Evolutionary conservation across 2,113 vertebrate species (phyloP).

Genomic region (Ceyx cyanopectus): DNA sequence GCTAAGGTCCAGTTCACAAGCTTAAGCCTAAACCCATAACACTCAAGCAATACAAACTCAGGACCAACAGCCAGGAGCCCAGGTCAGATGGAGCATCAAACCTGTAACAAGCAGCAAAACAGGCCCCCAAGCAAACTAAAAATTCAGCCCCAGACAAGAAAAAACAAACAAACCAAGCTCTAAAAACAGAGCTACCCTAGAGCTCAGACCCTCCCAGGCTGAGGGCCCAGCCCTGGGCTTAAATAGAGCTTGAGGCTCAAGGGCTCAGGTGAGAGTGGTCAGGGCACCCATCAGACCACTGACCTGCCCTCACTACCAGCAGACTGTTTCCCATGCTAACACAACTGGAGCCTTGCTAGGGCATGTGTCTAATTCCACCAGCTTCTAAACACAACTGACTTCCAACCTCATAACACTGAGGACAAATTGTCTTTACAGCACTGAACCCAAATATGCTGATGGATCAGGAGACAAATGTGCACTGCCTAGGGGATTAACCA

Average conservation of each 20-base stretch:
- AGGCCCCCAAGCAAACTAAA: accelerated
- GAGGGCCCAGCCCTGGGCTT: accelerated
- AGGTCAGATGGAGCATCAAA: background rate
- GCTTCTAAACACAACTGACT: background rate
- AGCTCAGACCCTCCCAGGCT: accelerated
- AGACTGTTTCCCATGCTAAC: background rate
- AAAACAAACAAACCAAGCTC: accelerated
- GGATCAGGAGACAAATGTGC: background rate
- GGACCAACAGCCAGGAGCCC: accelerated
- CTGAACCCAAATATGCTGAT: background rate
- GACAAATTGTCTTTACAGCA: background rate
- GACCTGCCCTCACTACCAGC: background rate
- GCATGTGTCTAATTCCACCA: background rate
- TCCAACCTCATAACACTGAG: background rate
- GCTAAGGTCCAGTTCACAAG: background rate
- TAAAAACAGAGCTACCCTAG: accelerated
- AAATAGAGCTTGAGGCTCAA: background rate
- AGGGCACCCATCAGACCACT: background rate
- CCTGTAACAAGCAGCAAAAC: accelerated
- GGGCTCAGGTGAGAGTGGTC: background rate
- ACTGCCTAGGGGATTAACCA: background rate
- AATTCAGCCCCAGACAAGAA: accelerated
- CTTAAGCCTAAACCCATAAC: too few species aligned
- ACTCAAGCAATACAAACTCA: accelerated
- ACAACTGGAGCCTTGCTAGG: background rate